Conservation (phyloP, 2,797 vertebrate species). For the Alouatta caraya region DNA sequence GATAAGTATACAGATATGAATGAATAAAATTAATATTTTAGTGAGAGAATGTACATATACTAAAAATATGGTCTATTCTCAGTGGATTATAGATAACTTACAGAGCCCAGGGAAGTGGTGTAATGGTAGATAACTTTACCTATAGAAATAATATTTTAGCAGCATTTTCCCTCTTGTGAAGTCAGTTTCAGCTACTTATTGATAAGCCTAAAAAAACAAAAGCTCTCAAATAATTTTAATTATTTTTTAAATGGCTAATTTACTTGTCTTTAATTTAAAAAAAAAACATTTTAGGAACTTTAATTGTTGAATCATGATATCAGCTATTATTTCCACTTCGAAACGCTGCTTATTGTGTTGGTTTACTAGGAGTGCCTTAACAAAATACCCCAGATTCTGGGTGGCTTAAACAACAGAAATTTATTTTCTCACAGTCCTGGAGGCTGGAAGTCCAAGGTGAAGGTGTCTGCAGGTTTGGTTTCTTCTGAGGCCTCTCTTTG, state of each 20-base stretch:
- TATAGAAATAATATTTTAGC: background rate
- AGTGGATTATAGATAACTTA: background rate
- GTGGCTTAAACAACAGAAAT: background rate
- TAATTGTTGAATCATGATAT: background rate
- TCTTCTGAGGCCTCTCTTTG: background rate
- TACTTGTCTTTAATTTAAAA: background rate
- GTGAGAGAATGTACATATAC: background rate
- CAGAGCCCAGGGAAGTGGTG: background rate
- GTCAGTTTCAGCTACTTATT: background rate
- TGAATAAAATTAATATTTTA: background rate
- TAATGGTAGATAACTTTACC: background rate
- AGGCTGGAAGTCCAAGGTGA: background rate
- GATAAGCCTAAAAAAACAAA: background rate
- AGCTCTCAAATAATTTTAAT: background rate
- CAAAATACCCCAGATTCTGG: background rate
- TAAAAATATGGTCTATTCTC: background rate
- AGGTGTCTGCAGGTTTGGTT: background rate
- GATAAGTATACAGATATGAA: background rate
- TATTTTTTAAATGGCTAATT: background rate
- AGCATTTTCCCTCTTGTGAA: background rate
- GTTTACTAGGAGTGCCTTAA: background rate
- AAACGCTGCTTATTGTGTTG: background rate
- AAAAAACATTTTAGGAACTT: background rate
- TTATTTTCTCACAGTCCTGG: background rate
- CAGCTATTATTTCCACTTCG: slow-evolving; percentile 17